Base-by-base conservation (phyloP, 2,888 invertebrate species). In the Drosophila engyochracea region DNA sequence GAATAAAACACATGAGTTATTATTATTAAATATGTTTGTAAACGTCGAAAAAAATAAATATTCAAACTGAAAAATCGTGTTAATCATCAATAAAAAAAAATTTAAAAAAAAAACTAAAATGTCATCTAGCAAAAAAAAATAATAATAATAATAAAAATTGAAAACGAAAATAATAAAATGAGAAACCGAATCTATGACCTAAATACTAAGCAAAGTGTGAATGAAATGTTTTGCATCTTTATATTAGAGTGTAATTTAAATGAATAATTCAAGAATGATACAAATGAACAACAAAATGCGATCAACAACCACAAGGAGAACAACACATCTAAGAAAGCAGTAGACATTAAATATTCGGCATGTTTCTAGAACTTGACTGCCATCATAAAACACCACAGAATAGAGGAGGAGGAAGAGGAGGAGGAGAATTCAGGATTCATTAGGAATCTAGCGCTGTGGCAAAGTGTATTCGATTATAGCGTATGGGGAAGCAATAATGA, bases 161-260 rank as follows among this genome's bases (percentile, higher is more conserved):
- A 71, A 71, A 65, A 22, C 22, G 61, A 59, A 52, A 57, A 47
- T 61, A 33, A 55, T 51, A 72, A 70, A 74, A 63, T 61, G 53
- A 59, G 59, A 52, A 78, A 71, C 71, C 60, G 61, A 75, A 78
- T 74, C 79, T 78, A 87, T 74, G 80, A 75, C 74, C 83, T 85
- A 87, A 78, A 77, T 79, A 77, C 79, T 81, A 87, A 87, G 82
- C 73, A 79, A 76, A 70, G 90, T 85, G 85, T 81, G 79, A 79
- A 79, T 74, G 82, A 86, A 85, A 85, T 73, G 82, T 88, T 87
- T 88, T 88, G 87, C 87, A 88, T 88, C 90, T 88, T 88, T 90
- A 90, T 90, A 84, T 90, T 85, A 85, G 82, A 77, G 80, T 84
- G 81, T 85, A 89, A 82, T 72, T 73, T 33, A 74, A 78, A 74